Evolutionary conservation across 2,113 vertebrate species (phyloP), one percentile per base, ranked within the genome.

Genomic region (Myrmecophaga tridactyla): DNA sequence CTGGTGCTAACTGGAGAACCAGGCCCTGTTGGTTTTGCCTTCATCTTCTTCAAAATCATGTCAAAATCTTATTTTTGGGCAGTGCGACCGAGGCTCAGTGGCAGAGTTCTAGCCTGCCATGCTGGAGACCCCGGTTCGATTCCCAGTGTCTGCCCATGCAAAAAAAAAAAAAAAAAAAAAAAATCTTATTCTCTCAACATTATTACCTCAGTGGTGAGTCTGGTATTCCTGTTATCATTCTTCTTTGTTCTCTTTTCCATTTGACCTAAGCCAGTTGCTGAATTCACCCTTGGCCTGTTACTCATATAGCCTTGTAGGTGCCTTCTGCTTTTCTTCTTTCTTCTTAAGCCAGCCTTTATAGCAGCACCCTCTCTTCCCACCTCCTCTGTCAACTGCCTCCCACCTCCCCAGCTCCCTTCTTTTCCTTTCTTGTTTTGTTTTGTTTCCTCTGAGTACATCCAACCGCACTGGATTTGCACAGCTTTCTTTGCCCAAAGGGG

Each of bases 281-380:
- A 41, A 75, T 7, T 69, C 58, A 62, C 58, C 67, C 27, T 39
- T 72, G 25, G 10, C 25, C 60, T 29, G 5, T 51, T 18, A 39
- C 5, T 56, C 43, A 34, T 6, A 17, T 41, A 29, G 27, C 48
- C 43, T 48, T 7, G 17, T 36, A 29, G n/a, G 4, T 86, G 39
- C 36, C 46, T 34, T 58, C 46, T 60, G 63, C 27, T n/a, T 90
- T 25, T 36, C 31, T 39, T 65, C 41, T 27, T 81, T 62, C 60
- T 60, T 14, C 62, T 70, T 69, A 34, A 9, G 41, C 29, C 41
- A 43, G 29, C 48, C 48, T 36, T 46, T 65, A 3, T 25, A 34
- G 14, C 43, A 27, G 0, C 3, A n/a, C 23, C n/a, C 2, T 0
- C 17, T 39, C 20, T 48, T 34, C 77, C 12, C 31, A 20, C 11